phyloP scores from a whole-genome alignment of 2,113 vertebrate genomes.

The Meleagris gallopavo region DNA sequence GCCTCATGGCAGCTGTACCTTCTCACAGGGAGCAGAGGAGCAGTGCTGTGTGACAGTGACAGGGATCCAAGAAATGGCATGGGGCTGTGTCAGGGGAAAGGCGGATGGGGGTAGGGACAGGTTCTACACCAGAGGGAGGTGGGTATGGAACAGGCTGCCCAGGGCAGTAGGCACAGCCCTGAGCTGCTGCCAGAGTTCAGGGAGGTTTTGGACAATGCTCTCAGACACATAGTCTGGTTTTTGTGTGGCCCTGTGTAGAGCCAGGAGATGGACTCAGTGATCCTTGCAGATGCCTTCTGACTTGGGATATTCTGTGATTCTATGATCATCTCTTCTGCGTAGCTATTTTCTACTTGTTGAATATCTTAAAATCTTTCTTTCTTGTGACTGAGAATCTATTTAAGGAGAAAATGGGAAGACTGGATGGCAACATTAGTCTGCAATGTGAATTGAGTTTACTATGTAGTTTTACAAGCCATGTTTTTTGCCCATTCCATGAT shows the following conservation, averaged over 20 bases:
- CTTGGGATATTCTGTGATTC: background rate
- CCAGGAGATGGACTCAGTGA: background rate
- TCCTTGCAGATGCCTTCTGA: background rate
- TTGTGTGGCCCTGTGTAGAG: background rate
- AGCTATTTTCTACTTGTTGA: background rate
- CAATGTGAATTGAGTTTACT: rapidly evolving
- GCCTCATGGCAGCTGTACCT: too few species aligned
- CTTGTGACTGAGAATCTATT: background rate
- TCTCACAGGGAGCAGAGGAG: too few species aligned
- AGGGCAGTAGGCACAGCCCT: background rate
- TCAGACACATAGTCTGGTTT: background rate
- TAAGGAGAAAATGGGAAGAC: background rate
- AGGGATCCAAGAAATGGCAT: background rate
- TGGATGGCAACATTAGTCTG: background rate
- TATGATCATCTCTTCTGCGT: background rate
- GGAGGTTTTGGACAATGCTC: background rate
- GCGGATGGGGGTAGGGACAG: background rate
- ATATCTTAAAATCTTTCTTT: background rate
- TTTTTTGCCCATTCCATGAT: background rate
- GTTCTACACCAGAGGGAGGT: background rate
- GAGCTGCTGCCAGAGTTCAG: background rate
- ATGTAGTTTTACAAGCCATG: rapidly evolving
- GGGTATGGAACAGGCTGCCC: background rate
- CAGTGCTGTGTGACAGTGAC: too few species aligned
- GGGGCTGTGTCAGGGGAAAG: too few species aligned